These are phyloP conservation scores for Acronicta alni DNA, from an alignment of 2,888 invertebrate genomes.

Conservation along the genomic window DNA sequence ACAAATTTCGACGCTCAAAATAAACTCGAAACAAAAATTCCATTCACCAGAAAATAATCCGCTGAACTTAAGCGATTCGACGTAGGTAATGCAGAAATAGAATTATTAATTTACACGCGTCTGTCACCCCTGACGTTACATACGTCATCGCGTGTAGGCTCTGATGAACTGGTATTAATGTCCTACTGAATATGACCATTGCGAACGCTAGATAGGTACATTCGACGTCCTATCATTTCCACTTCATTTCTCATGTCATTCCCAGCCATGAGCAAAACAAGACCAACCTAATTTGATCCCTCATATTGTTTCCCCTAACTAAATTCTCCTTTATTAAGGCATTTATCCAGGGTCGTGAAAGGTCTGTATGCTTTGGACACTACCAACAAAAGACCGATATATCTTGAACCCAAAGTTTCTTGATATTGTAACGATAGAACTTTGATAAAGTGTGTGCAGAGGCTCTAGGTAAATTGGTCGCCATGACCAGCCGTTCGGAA, in stretches of 20 bases:
- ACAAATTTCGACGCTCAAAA: conserved; percentile 6
- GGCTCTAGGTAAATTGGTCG: conserved; percentile 66
- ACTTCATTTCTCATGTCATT: conserved; percentile 77
- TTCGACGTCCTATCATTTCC: conserved; percentile 70
- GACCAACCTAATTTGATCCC: conserved; percentile 61
- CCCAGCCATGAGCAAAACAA: conserved; percentile 60
- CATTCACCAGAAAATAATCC: conserved; percentile 32
- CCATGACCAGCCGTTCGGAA: conserved; percentile 77
- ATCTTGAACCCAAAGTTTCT: conserved; percentile 54
- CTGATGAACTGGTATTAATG: conserved; percentile 55
- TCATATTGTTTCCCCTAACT: conserved; percentile 39
- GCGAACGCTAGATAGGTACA: conserved; percentile 59
- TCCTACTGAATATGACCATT: conserved; percentile 56
- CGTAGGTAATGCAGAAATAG: conserved; percentile 27
- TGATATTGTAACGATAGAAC: conserved; percentile 34
- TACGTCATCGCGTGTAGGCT: conserved; percentile 10
- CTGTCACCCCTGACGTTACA: conserved; percentile 15
- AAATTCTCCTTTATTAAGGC: conserved; percentile 35
- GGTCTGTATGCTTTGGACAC: conserved; percentile 65
- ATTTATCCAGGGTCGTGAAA: conserved; percentile 50
- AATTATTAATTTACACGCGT: conserved; percentile 44
- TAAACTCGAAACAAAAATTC: conserved; percentile 1
- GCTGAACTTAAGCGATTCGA: conserved; percentile 22
- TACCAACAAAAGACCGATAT: conserved; percentile 53
- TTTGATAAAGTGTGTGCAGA: conserved; percentile 40